Evolutionary conservation across 2,888 invertebrate genomes (phyloP), one percentile per base, ranked within the genome.

Genomic region (Sminthurides aquaticus): DNA sequence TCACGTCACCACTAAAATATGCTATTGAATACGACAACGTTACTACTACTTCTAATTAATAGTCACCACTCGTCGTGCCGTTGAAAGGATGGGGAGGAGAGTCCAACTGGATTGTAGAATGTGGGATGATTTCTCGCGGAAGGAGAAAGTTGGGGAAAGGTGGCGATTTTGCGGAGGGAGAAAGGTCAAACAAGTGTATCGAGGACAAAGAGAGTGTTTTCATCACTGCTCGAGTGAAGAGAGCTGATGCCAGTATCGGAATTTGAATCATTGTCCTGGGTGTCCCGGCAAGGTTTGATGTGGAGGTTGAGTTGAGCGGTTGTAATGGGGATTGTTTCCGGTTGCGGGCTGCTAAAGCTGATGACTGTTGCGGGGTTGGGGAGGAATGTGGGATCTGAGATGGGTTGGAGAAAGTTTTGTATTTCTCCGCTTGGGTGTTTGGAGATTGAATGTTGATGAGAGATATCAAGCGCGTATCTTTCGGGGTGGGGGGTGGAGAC

Each of bases 201-300:
- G 26, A 79, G 71, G 26, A 76, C 76, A 70, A 77, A 77, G 25
- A 75, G 75, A 3, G 69, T 68, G 5, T 76, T 78, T 68, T 79
- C 79, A 67, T 79, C 79, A 62, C 78, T 78, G 62, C 79, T 78
- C 54, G 80, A 80, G 69, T 80, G 81, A 69, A 81, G 76, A 0
- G 81, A 81, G 72, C 81, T 81, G 2, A 81, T 77, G 0, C 82
- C 82, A 0, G 81, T 81, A 71, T 82, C 81, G 0, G 81, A 81
- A 68, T 80, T 81, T 1, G 80, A 79, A 71, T 81, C 81, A 26
- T 77, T 78, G 62, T 79, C 79, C 34, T 69, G 69, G 59, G 64
- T 60, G 34, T 71, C 68, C 20, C 66, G 49, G 26, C 57, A 57
- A 3, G 65, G 60, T 43, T 65, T 65, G 27, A 65, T 57, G 60